Base-by-base conservation (phyloP, 2,888 invertebrate species). In the Eremobia ochroleuca region DNA sequence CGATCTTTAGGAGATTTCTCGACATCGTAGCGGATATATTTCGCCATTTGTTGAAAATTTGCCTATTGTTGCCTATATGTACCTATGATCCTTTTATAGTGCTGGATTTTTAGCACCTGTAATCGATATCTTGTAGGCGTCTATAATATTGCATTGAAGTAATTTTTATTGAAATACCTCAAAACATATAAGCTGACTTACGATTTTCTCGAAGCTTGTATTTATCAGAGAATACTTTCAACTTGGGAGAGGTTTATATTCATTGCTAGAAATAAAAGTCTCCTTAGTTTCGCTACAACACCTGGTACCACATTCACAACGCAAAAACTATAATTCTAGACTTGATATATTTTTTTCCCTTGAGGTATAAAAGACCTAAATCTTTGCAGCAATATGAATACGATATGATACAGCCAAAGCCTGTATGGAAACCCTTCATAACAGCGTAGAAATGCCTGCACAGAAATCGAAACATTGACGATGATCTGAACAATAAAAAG, bases 271-370 rank as follows among this genome's bases (percentile, higher is more conserved):
- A 66, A 67, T 66, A 61, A 55, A 5, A 66, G 18, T 6, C 8
- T 28, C 15, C 11, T 62, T 55, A 69, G 34, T 78, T 70, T 65
- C 28, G 37, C 21, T 49, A 40, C 28, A 68, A 73, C 79, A 79
- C 80, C 73, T 79, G 79, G n/a, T 67, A 3, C 15, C 67, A 28
- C 25, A 71, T 66, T 79, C 28, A 59, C 28, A 66, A 62, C 21
- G 37, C 11, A 61, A 52, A 61, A 65, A 66, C 25, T 52, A 52
- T 2, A 3, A 77, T 40, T 43, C 65, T 52, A 59, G 15, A 13
- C 31, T 37, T 15, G 9, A 37, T 15, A 66, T 52, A 28, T 62
- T 31, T 4, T 43, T 31, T 21, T 46, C n/a, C 31, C 43, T 72
- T 11, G 21, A 6, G 55, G 1, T n/a, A 55, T 49, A 4, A 28